Evolutionary conservation across 1,140 invertebrate species (phyloP), one percentile per base, ranked within the genome.

Genomic region (Pachypsylla venusta): DNA sequence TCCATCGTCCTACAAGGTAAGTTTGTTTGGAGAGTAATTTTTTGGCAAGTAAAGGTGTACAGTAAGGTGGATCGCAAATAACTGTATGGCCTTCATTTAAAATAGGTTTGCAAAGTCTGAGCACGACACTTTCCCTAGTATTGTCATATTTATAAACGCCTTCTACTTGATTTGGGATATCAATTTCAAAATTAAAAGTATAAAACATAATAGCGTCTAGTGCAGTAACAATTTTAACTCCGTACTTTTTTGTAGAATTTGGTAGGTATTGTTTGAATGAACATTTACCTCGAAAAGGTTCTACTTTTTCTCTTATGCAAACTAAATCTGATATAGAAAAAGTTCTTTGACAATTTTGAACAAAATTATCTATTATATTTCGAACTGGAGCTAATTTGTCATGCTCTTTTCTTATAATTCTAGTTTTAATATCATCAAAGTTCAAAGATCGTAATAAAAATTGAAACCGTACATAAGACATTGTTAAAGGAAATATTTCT

Each of bases 281-380:
- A 65, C 71, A 48, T 22, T 48, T 48, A 22, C 42, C 42, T 10
- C n/a, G 5, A 22, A 48, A 48, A 5, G 59, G 59, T 57, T 67
- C 58, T 1, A 75, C 63, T 63, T 68, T 71, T 63, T 76, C 70
- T 62, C 76, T 72, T 25, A 73, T 67, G n/a, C 67, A 71, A 5
- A 70, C 60, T 19, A 65, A 64, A 61, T 70, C 65, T 53, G 61
- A 58, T n/a, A 63, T 57, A 28, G 62, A 60, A 56, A 70, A 71
- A 2, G 63, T 67, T 70, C 67, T 63, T 48, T 69, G 59, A 62
- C 68, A 73, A 3, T 66, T 70, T 12, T 61, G 2, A 13, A 68
- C 64, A 60, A 73, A 70, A 5, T 54, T 40, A 54, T 71, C 65
- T 63, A 70, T 73, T 7, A 71, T n/a, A 39, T 69, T 60, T 35